Percentiles rank a stretch among this genome's conserved stretches.
Evolutionary conservation across 2,888 invertebrate species (phyloP).

Genomic region (Plebejus argus): DNA sequence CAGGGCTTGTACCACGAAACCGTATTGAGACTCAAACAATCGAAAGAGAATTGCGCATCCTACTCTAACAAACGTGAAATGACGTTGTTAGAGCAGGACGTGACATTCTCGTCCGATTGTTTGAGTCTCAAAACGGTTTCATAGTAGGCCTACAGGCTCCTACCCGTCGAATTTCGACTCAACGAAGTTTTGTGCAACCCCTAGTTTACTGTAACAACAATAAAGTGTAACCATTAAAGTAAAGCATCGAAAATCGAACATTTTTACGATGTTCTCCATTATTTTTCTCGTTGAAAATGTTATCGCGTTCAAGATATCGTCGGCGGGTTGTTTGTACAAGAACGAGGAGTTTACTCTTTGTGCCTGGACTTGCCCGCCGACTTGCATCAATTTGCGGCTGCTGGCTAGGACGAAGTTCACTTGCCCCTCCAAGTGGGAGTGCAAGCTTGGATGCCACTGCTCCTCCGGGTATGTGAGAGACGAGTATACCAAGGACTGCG

Average conservation of each 20-base stretch:
- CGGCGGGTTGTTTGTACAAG: constrained; percentile 56
- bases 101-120: too few species aligned
- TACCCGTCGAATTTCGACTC: too few species aligned
- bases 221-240: not conserved
- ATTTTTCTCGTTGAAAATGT: constrained; percentile 33
- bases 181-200: too few species aligned
- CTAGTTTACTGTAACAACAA: too few species aligned
- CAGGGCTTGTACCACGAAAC: too few species aligned
- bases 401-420: constrained; percentile 43
- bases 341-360: constrained; percentile 69
- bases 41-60: too few species aligned
- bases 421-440: constrained; percentile 66
- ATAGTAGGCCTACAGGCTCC: too few species aligned
- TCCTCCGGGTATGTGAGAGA: constrained; percentile 63
- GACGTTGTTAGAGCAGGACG: too few species aligned
- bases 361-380: constrained; percentile 67
- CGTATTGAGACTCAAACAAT: too few species aligned
- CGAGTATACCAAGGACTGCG: constrained; percentile 63
- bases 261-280: constrained; percentile 6
- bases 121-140: too few species aligned
- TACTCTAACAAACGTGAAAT: too few species aligned
- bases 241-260: not conserved
- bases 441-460: constrained; percentile 66
- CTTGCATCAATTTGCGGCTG: constrained; percentile 64
- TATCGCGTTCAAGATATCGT: constrained; percentile 47